Conservation (phyloP, 1,140 invertebrate genomes). For the Ruditapes philippinarum region DNA sequence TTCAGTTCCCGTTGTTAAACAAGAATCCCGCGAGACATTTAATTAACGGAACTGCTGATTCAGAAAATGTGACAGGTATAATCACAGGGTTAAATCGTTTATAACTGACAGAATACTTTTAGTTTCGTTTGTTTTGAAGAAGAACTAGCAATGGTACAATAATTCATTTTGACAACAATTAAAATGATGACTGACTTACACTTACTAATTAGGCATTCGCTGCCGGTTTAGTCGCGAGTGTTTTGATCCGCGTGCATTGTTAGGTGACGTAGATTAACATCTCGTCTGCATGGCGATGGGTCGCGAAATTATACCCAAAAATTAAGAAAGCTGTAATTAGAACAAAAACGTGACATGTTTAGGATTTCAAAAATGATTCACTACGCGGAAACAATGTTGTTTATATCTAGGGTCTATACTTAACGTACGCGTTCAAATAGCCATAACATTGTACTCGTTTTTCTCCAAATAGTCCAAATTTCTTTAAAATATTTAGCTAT, state of each 20-base stretch:
- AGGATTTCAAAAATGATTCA: neutral
- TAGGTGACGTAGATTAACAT: conserved; percentile 2
- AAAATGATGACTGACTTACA: neutral
- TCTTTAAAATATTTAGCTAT: no score
- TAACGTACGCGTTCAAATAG: no score
- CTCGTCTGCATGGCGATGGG: conserved; percentile 7
- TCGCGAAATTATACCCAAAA: neutral
- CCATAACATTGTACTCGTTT: no score
- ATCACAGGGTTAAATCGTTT: conserved; percentile 11
- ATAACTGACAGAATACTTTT: neutral
- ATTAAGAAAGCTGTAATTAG: neutral
- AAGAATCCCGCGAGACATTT: conserved; percentile 36
- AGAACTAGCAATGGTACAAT: neutral
- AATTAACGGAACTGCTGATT: conserved; percentile 17
- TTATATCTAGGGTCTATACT: no score
- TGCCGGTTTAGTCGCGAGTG: neutral
- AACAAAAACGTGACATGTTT: neutral
- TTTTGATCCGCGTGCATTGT: conserved; percentile 16
- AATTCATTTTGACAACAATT: conserved; percentile 22
- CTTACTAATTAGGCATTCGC: conserved; percentile 10
- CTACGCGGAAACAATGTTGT: no score
- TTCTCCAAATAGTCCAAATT: no score
- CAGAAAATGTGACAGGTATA: conserved; percentile 24
- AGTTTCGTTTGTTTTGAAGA: conserved; percentile 26
- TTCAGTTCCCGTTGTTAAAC: conserved; percentile 26